A percentile compares a stretch with the other conserved stretches of the same genome.
phyloP scores from a whole-genome alignment of 2,113 vertebrate species.

The Axis porcinus region DNA sequence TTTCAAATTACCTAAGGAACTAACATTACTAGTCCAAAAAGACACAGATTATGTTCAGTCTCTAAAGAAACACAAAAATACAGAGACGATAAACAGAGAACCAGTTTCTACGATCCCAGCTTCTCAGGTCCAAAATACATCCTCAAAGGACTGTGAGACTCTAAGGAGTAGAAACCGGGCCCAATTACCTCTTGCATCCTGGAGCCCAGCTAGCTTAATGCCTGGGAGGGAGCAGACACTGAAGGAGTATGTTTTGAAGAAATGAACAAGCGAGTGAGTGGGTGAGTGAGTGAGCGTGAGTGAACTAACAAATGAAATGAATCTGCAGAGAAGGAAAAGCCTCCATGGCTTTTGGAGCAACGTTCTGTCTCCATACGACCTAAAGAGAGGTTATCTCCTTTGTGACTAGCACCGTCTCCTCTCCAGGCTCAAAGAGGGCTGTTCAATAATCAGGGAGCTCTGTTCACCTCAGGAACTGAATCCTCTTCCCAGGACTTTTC shows the following conservation, averaged over 20 bases:
- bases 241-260: background rate
- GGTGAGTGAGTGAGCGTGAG: background rate
- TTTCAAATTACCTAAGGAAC: background rate
- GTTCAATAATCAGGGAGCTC: background rate
- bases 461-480: background rate
- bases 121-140: background rate
- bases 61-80: background rate
- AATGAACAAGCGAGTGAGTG: background rate
- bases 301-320: background rate
- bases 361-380: background rate
- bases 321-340: background rate
- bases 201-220: background rate
- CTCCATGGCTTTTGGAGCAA: background rate
- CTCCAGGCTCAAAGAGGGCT: background rate
- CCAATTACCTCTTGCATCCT: background rate
- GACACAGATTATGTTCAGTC: background rate
- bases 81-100: background rate
- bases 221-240: background rate
- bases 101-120: background rate
- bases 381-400: background rate
- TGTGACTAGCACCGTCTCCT: fast-evolving
- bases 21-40: background rate
- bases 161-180: background rate
- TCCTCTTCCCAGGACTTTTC: background rate
- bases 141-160: background rate